Evolutionary conservation across 1,140 invertebrate genomes (phyloP).

Genomic region (Drosophila parabipectinata): DNA sequence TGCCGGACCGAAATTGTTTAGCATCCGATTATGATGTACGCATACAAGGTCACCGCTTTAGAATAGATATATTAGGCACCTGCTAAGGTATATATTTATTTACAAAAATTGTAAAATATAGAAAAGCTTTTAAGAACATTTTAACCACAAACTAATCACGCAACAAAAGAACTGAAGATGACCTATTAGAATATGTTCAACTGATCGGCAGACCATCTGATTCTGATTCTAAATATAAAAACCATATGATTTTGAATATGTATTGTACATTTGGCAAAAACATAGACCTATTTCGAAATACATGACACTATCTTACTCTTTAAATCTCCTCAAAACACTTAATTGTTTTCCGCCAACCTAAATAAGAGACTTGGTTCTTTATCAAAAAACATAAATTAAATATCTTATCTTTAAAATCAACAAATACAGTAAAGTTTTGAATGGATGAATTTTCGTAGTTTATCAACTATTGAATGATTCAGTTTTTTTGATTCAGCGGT

Average conservation of each 20-base stretch:
- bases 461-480: background rate
- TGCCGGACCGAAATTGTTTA: conserved; percentile 21
- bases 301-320: too few species aligned
- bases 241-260: background rate
- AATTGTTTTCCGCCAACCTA: background rate
- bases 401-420: background rate
- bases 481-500: background rate
- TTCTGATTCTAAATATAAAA: background rate
- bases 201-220: background rate
- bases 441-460: background rate
- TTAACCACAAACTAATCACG: background rate
- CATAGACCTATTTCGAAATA: too few species aligned
- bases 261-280: too few species aligned
- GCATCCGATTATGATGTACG: background rate
- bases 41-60: conserved; percentile 13
- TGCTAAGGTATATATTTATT: too few species aligned
- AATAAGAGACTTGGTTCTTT: background rate
- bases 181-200: background rate
- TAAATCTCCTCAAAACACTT: too few species aligned
- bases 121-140: background rate
- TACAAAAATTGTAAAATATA: too few species aligned
- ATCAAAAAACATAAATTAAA: conserved; percentile 2
- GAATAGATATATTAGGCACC: too few species aligned
- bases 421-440: background rate
- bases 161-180: background rate